Percentiles rank a stretch among this genome's conserved stretches.
These are phyloP conservation scores for Chiroxiphia lanceolata DNA, from an alignment of 2,797 vertebrate genomes.

Conservation along the genomic window DNA sequence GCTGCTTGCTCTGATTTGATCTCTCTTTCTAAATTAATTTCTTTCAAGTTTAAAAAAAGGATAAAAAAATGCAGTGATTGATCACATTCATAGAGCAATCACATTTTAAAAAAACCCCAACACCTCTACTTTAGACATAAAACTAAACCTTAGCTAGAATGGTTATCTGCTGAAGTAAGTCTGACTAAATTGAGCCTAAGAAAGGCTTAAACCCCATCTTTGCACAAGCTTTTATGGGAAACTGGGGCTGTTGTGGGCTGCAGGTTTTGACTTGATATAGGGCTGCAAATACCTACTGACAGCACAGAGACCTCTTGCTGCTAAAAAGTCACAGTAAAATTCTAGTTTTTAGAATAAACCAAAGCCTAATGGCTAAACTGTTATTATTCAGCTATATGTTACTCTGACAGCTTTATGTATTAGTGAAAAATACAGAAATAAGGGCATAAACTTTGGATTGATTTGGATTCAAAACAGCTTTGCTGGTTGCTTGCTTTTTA, in stretches of 20 bases:
- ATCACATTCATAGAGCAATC: not conserved
- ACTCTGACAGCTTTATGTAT: conserved; percentile 7
- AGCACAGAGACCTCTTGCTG: not conserved
- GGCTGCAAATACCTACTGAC: not conserved
- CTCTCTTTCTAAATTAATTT: not conserved
- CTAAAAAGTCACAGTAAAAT: not conserved
- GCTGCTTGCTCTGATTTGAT: not conserved
- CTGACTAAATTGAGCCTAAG: not conserved
- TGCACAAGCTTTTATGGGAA: not conserved
- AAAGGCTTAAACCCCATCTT: not conserved
- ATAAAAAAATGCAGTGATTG: not conserved
- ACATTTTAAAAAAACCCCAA: fast-evolving
- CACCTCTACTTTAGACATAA: not conserved
- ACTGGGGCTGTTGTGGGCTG: not conserved
- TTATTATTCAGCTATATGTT: not conserved
- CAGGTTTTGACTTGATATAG: not conserved
- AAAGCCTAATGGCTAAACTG: not conserved
- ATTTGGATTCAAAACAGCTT: not conserved
- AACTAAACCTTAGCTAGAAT: not conserved
- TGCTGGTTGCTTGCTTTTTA: conserved; percentile 11
- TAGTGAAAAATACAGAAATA: not conserved
- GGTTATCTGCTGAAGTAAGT: not conserved
- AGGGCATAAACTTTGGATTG: not conserved
- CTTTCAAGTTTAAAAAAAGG: not conserved
- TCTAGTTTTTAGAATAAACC: not conserved